These are phyloP conservation scores for Stenurella melanura DNA, from an alignment of 2,888 invertebrate species.

Conservation along the genomic window DNA sequence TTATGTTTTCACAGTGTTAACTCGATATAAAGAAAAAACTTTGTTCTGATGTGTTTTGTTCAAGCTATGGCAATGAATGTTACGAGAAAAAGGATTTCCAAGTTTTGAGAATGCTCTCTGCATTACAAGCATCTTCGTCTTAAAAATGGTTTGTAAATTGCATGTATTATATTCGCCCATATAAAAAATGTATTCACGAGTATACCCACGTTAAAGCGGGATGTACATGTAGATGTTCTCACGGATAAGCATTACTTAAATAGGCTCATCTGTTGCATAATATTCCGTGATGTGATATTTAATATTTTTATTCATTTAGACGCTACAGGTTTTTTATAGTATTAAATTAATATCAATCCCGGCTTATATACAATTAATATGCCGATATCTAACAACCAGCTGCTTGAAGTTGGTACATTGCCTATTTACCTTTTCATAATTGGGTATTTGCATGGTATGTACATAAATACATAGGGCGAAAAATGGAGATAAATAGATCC, in stretches of 20 bases:
- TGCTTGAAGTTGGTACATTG: too few species aligned
- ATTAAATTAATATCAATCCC: too few species aligned
- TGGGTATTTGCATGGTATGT: too few species aligned
- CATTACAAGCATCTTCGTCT: slow-evolving; percentile 44
- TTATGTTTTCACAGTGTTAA: slow-evolving; percentile 15
- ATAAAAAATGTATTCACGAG: slow-evolving; percentile 39
- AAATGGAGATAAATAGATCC: too few species aligned
- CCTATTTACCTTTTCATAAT: too few species aligned
- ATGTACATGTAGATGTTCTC: slow-evolving; percentile 4
- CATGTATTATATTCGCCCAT: slow-evolving; percentile 36
- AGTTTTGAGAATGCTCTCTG: slow-evolving; percentile 44
- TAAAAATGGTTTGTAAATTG: slow-evolving; percentile 43
- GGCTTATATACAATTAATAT: too few species aligned
- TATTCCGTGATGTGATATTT: too few species aligned
- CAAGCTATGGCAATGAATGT: slow-evolving; percentile 7
- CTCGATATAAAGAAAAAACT: slow-evolving; percentile 17
- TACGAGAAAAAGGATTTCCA: slow-evolving; percentile 38
- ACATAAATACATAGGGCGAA: too few species aligned
- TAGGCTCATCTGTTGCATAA: too few species aligned
- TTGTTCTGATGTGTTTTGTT: slow-evolving; percentile 23
- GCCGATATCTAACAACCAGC: too few species aligned
- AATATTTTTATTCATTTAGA: too few species aligned
- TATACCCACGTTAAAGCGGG: not conserved
- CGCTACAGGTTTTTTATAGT: too few species aligned
- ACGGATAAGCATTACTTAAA: not conserved